A percentile compares a stretch with the other conserved stretches of the same genome.
These are phyloP conservation scores for Scaptomyza flava DNA, from an alignment of 2,888 invertebrate species.

Conservation along the genomic window DNA sequence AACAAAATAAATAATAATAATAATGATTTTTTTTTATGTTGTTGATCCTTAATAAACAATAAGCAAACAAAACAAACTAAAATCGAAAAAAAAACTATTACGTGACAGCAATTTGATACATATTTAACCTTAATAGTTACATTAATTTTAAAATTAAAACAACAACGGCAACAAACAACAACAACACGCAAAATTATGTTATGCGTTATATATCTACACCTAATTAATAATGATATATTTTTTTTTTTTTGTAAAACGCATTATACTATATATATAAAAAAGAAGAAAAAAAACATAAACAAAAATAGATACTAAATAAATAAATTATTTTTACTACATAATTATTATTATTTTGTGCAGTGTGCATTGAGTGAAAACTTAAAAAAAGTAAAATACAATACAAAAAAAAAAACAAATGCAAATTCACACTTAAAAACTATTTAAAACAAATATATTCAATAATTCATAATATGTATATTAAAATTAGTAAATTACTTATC, in stretches of 20 bases:
- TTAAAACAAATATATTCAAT: conserved; percentile 47
- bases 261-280: conserved; percentile 48
- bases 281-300: not conserved
- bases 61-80: conserved; percentile 5
- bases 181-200: conserved; percentile 29
- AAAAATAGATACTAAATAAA: conserved; percentile 65
- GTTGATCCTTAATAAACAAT: conserved; percentile 19
- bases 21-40: not conserved
- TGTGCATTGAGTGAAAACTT: conserved; percentile 38
- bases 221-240: conserved; percentile 25
- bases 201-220: conserved; percentile 48
- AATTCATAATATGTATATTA: conserved; percentile 50
- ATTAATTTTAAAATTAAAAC: conserved; percentile 40
- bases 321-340: conserved; percentile 78
- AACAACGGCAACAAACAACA: conserved; percentile 28
- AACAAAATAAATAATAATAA: conserved; percentile 10
- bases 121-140: conserved; percentile 15
- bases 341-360: conserved; percentile 72
- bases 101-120: conserved; percentile 16
- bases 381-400: conserved; percentile 5
- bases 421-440: conserved; percentile 31
- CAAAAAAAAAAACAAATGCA: conserved; percentile 15
- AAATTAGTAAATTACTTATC: conserved; percentile 57
- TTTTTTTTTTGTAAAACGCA: conserved; percentile 56
- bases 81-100: not conserved